phyloP scores from a whole-genome alignment of 2,888 invertebrate genomes.

The Agelastica alni region DNA sequence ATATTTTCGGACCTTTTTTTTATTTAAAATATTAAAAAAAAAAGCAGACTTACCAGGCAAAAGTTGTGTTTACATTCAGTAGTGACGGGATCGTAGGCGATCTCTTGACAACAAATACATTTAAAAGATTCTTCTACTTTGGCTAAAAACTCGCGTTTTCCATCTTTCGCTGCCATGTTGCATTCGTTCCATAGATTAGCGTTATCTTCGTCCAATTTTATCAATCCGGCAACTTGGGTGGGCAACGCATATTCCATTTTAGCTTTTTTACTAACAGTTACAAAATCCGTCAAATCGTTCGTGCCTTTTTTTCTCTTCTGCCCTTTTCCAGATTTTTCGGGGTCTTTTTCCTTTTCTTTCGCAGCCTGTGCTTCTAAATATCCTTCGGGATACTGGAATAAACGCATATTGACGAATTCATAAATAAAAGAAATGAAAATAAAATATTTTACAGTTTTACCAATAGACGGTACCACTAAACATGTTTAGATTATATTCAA shows the following conservation, averaged over 20 bases:
- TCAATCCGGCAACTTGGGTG: constrained; percentile 53
- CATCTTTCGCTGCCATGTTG: constrained; percentile 55
- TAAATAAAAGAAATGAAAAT: background rate
- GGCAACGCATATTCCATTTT: constrained; percentile 51
- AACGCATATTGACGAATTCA: background rate
- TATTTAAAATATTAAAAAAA: too few relatives aligned
- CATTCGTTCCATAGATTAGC: constrained; percentile 72
- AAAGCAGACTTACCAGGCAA: constrained; percentile 63
- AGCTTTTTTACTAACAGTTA: constrained; percentile 51
- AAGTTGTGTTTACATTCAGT: constrained; percentile 76
- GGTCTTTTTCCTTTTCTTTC: constrained; percentile 45
- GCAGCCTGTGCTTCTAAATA: constrained; percentile 47
- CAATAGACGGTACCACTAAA: too few relatives aligned
- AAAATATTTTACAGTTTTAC: too few relatives aligned
- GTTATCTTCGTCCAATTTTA: constrained; percentile 65
- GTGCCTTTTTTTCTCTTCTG: constrained; percentile 45
- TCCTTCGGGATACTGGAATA: background rate
- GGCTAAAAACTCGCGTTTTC: constrained; percentile 66
- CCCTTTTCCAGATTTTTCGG: constrained; percentile 39
- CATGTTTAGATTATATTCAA: too few relatives aligned
- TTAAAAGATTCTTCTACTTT: constrained; percentile 69
- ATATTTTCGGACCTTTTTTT: background rate
- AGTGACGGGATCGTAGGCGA: constrained; percentile 72
- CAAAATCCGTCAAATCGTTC: constrained; percentile 33
- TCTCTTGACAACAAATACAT: constrained; percentile 81